Base-by-base conservation (phyloP, 2,888 invertebrate species). In the Pogonocherus hispidulus region DNA sequence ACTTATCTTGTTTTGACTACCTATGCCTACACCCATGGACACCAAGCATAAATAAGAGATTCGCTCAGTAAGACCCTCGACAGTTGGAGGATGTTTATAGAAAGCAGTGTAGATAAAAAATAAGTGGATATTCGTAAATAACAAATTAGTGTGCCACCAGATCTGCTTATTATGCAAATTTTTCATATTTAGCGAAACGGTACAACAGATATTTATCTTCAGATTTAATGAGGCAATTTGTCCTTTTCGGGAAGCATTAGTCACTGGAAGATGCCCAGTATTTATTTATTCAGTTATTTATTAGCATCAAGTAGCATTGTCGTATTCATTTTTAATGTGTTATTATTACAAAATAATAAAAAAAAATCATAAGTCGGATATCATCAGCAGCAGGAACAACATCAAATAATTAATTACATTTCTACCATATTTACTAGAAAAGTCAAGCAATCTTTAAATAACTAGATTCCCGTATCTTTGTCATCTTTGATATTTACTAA, bases 101-200 rank as follows among this genome's bases (percentile, higher is more conserved):
- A 57, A 57, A 57, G 57, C 44, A 23, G 41, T n/a, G 44, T 22
- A 44, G 8, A 47, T 47, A 59, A 59, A 59, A 59, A 46, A 46
- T 32, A 19, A 47, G 32, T 23, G 32, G 14, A 59, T 59, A 32
- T 59, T 47, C 32, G 59, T 23, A 47, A 47, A 59, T 47, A 47
- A 18, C n/a, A 19, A 59, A 59, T 59, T 59, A 57, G 46, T 47
- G 27, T 27, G 32, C 16, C 16, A 49, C 19, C 20, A 49, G n/a
- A 57, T 57, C 41, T 57, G 23, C 27, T 47, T 47, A 14, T 41
- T 41, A 47, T 47, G 47, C 19, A 47, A 32, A 47, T 59, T 59
- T 59, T 44, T 59, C 41, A 41, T 41, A 41, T 41, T 41, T 41
- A 41, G 16, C 14, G 41, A 41, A 41, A 41, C 41, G 14, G 41